Conservation (phyloP, 2,888 invertebrate genomes). For the Drosophila gaucha region DNA sequence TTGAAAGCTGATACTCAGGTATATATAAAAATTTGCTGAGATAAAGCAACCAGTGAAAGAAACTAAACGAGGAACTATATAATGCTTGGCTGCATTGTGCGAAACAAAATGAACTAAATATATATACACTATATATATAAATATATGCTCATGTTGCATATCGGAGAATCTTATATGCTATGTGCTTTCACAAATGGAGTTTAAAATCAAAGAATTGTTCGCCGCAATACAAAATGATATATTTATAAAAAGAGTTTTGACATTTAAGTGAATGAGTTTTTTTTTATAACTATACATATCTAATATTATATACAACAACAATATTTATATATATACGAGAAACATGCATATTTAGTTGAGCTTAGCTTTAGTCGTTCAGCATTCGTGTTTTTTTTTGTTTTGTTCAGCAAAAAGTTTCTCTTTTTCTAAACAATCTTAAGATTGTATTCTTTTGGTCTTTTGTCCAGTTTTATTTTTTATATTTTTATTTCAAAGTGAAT, state of each 20-base stretch:
- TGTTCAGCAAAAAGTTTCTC: conserved; percentile 1
- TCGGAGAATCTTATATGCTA: conserved; percentile 4
- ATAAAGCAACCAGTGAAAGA: conserved; percentile 21
- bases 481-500: conserved; percentile 34
- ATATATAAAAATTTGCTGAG: conserved; percentile 5
- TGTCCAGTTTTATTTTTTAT: conserved; percentile 68
- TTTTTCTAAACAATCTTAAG: conserved; percentile 1
- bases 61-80: background rate
- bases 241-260: conserved; percentile 31
- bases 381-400: conserved; percentile 24
- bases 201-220: conserved; percentile 12
- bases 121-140: background rate
- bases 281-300: conserved; percentile 30
- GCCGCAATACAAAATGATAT: conserved; percentile 23
- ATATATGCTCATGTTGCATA: too few species aligned
- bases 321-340: conserved; percentile 17
- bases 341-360: conserved; percentile 53
- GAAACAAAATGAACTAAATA: background rate
- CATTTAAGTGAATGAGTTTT: conserved; percentile 42
- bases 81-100: too few species aligned
- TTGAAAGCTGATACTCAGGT: conserved; percentile 31
- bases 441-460: conserved; percentile 47
- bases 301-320: conserved; percentile 10
- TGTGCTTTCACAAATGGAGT: conserved; percentile 25
- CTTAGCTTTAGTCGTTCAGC: conserved; percentile 47